Conservation (phyloP, 2,888 invertebrate species). For the Tetragonisca angustula region DNA sequence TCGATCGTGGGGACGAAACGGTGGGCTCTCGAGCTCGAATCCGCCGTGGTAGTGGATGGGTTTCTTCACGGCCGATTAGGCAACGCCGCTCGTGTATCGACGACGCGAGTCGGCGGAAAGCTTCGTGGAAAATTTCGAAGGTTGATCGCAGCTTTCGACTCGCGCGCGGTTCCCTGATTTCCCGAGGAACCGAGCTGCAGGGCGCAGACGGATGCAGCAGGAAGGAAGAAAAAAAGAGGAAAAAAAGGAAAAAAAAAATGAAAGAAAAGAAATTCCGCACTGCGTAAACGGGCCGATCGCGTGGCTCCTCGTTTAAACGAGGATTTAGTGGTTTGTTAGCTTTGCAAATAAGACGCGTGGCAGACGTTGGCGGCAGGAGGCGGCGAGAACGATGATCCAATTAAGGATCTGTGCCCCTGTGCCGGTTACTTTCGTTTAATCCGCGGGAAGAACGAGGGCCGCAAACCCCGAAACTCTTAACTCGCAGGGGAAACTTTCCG, state of each 20-base stretch:
- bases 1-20: slow-evolving; percentile 21
- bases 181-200: no score
- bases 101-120: slow-evolving; percentile 17
- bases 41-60: slow-evolving; percentile 17
- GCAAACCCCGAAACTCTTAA: slow-evolving; percentile 48
- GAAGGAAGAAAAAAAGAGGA: neutral
- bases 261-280: slow-evolving; percentile 6
- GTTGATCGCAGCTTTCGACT: slow-evolving; percentile 22
- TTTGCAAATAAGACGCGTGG: slow-evolving; percentile 62
- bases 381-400: slow-evolving; percentile 70
- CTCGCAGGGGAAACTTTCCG: slow-evolving; percentile 48
- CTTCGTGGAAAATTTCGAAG: slow-evolving; percentile 41
- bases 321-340: slow-evolving; percentile 60
- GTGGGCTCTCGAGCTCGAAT: slow-evolving; percentile 6
- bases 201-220: neutral
- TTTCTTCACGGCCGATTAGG: slow-evolving; percentile 54
- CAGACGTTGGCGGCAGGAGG: slow-evolving; percentile 46
- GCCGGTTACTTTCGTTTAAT: slow-evolving; percentile 65
- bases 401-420: slow-evolving; percentile 62
- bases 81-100: slow-evolving; percentile 13
- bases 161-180: neutral
- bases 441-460: slow-evolving; percentile 48
- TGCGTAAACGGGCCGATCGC: slow-evolving; percentile 46
- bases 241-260: neutral
- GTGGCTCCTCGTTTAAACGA: slow-evolving; percentile 21